Evolutionary conservation across 2,888 invertebrate genomes (phyloP).

Genomic region (Monoplex corrugatus): DNA sequence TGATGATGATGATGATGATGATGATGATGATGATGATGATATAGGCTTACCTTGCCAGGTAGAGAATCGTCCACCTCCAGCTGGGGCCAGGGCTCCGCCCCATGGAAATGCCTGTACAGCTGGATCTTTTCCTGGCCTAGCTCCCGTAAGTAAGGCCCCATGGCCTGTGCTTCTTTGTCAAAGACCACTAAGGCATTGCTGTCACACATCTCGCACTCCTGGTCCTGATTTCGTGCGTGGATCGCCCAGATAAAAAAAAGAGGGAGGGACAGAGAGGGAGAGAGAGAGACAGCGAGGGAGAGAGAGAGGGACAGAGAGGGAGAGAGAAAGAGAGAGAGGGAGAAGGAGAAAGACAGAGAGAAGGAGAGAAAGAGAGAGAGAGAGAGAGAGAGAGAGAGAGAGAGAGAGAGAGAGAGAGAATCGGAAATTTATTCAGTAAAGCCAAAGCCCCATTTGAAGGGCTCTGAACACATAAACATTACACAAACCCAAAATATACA

Average conservation of each 20-base stretch:
- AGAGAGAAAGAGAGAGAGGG: neutral
- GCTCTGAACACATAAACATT: too few relatives aligned
- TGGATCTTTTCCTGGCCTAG: constrained; percentile 3
- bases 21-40: constrained; percentile 5
- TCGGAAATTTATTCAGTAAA: too few relatives aligned
- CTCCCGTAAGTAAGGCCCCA: neutral
- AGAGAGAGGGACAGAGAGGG: neutral
- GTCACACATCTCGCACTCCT: constrained; percentile 19
- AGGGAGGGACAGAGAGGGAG: neutral
- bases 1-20: neutral
- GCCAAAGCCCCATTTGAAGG: too few relatives aligned
- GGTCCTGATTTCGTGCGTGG: neutral
- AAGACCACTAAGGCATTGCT: neutral
- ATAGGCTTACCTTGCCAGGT: neutral
- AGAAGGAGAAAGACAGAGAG: neutral
- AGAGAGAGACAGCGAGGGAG: neutral
- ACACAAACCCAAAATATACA: too few relatives aligned
- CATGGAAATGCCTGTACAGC: neutral
- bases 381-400: too few relatives aligned
- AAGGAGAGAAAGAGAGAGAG: neutral
- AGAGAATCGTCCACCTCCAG: neutral
- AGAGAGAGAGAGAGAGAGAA: too few relatives aligned
- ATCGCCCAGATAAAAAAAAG: too few relatives aligned
- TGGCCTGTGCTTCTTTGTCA: neutral
- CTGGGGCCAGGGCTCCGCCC: neutral